These are phyloP conservation scores for Odontothrips loti DNA, from an alignment of 2,888 invertebrate species.

Conservation along the genomic window DNA sequence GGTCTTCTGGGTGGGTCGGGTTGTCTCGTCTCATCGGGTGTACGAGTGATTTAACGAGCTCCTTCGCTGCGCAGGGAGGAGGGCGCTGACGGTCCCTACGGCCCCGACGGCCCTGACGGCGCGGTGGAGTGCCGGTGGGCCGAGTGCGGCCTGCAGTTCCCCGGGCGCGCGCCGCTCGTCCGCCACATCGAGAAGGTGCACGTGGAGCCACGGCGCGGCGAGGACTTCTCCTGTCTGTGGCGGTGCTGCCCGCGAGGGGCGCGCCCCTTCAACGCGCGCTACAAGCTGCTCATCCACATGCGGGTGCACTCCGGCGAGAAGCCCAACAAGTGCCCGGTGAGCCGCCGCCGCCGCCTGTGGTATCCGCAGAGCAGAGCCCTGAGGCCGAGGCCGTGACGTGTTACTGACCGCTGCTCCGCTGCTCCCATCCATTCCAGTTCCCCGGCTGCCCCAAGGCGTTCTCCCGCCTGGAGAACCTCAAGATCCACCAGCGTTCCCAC, in stretches of 20 bases:
- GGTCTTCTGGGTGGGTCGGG: not conserved
- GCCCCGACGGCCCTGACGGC: slow-evolving; percentile 25
- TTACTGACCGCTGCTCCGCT: too few species aligned
- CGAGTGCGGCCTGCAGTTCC: slow-evolving; percentile 74
- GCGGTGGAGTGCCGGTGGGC: slow-evolving; percentile 71
- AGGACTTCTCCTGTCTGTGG: slow-evolving; percentile 94
- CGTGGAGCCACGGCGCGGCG: slow-evolving; percentile 59
- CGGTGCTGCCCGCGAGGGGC: slow-evolving; percentile 81
- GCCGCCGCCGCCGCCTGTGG: too few species aligned
- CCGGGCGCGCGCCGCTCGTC: slow-evolving; percentile 73
- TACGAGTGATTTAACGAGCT: too few species aligned
- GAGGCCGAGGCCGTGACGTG: too few species aligned
- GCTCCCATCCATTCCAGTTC: slow-evolving; percentile 64
- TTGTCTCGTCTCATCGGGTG: not conserved
- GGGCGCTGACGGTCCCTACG: not conserved
- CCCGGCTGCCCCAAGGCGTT: slow-evolving; percentile 93
- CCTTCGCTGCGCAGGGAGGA: not conserved
- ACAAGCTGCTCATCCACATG: slow-evolving; percentile 96
- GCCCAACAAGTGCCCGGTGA: slow-evolving; percentile 95
- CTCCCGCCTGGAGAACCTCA: slow-evolving; percentile 93
- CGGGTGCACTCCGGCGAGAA: slow-evolving; percentile 97
- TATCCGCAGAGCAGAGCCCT: too few species aligned
- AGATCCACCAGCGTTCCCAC: slow-evolving; percentile 93
- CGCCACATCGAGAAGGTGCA: slow-evolving; percentile 81
- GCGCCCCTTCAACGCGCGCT: slow-evolving; percentile 94